Evolutionary conservation across 2,113 vertebrate genomes (phyloP), one percentile per base, ranked within the genome.

Genomic region (Ciconia maguari): DNA sequence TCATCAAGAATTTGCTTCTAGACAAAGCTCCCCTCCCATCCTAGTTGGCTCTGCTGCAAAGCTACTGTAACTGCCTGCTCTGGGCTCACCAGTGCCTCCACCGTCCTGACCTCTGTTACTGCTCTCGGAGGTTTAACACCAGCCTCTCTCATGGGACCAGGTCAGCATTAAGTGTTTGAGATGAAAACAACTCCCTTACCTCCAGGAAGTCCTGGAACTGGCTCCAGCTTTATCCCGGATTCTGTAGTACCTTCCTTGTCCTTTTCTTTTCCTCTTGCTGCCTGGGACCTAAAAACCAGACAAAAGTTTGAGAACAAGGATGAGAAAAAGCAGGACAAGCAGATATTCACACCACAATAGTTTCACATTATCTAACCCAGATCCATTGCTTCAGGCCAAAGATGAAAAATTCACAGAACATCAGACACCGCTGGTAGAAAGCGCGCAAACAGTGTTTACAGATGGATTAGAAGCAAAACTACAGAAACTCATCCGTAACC

Each of bases 161-260:
- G 36, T 58, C 61, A 94, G 54, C 42, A 36, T 25, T 13, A 70
- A 48, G 38, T 16, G 21, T 72, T 66, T 77, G 49, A 80, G 24
- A 34, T 18, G 0, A n/a, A 34, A 88, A 44, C 25, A 76, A 71
- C n/a, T 49, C 25, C 54, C 66, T 95, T 87, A 99, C 99, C 99
- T 98, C 99, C 99, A 12, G 99, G 99, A 55, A 99, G 98, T 18
- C 99, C 99, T 58, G 99, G 99, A 27, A 99, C 99, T 21, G 99
- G 99, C 93, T 99, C 99, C 18, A 99, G 96, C 96, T 99, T 99
- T 96, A 99, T 99, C 26, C 99, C 99, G 2, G 99, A 99, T 90
- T 99, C 99, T 79, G 98, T 99, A 83, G 98, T 98, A 20, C 99
- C 99, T 8, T 99, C 99, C 94, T 98, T 99, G 58, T 99, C 97